phyloP scores from a whole-genome alignment of 2,888 invertebrate species.

The Xestia sexstrigata region DNA sequence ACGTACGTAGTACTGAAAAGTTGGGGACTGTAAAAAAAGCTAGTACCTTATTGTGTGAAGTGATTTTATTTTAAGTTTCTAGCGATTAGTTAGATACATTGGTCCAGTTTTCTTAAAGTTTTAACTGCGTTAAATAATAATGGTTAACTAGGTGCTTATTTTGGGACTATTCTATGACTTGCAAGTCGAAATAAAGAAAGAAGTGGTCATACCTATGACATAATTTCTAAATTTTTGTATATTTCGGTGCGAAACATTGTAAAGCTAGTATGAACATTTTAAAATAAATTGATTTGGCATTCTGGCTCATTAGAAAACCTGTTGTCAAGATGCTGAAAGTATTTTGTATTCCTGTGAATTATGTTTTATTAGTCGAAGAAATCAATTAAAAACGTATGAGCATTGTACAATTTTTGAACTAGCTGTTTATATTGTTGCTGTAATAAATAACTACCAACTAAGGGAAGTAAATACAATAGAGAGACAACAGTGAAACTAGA shows the following conservation, averaged over 20 bases:
- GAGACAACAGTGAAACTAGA: no score
- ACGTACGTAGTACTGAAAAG: slow-evolving; percentile 40
- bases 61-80: background rate
- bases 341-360: background rate
- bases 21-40: background rate
- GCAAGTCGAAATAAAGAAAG: background rate
- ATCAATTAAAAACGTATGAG: background rate
- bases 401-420: background rate
- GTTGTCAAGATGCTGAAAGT: background rate
- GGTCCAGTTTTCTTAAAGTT: background rate
- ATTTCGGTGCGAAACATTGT: slow-evolving; percentile 4
- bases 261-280: slow-evolving; percentile 15
- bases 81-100: background rate
- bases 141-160: background rate
- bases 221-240: background rate
- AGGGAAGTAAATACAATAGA: background rate
- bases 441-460: background rate
- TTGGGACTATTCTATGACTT: background rate
- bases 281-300: slow-evolving; percentile 28
- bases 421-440: background rate
- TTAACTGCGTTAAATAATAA: background rate
- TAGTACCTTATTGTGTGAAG: slow-evolving; percentile 11
- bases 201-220: background rate
- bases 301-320: slow-evolving; percentile 7
- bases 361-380: background rate